Evolutionary conservation across 2,797 vertebrate genomes (phyloP).

Genomic region (Anguilla anguilla): DNA sequence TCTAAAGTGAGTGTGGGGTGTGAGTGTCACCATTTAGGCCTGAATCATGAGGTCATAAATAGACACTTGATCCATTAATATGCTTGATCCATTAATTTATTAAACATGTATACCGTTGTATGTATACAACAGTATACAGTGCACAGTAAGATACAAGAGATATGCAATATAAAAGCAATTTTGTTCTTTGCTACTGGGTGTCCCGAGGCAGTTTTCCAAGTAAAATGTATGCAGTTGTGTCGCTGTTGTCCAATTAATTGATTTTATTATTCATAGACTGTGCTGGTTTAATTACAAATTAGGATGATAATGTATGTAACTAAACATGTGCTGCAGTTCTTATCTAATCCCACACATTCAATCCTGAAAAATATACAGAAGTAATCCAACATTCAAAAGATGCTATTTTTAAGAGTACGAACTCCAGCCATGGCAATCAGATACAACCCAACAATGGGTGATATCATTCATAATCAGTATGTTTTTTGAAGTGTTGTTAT

Average conservation of each 20-base stretch:
- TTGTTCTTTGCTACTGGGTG: not conserved
- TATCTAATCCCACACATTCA: not conserved
- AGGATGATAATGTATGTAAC: not conserved
- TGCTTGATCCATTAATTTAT: not conserved
- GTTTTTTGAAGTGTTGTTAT: not conserved
- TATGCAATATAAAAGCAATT: not conserved
- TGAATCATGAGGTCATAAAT: not conserved
- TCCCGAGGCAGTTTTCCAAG: not conserved
- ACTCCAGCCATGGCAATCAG: not conserved
- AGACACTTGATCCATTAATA: not conserved
- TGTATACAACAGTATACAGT: too few species aligned
- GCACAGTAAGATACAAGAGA: not conserved
- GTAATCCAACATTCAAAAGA: not conserved
- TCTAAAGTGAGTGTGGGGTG: not conserved
- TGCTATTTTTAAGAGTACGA: not conserved
- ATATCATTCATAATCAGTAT: not conserved
- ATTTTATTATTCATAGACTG: not conserved
- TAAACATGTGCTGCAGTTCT: not conserved
- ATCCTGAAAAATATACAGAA: not conserved
- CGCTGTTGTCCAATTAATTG: not conserved
- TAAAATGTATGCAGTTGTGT: not conserved
- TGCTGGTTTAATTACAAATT: not conserved
- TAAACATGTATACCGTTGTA: not conserved
- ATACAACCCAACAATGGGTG: not conserved
- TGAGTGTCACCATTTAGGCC: not conserved